Base-by-base conservation (phyloP, 2,797 vertebrate species). In the Amblyraja radiata region DNA sequence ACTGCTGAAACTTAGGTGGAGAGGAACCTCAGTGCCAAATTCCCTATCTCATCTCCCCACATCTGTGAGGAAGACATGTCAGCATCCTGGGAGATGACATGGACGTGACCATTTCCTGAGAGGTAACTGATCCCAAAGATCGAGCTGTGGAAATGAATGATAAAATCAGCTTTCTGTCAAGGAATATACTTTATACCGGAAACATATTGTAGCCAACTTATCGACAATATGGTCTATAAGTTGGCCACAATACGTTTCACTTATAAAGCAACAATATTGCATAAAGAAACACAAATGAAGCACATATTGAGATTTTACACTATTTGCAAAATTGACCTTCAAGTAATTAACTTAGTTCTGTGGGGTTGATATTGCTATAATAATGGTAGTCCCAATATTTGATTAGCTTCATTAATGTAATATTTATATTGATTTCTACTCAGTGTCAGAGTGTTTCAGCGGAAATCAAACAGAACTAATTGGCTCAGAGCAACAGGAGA, bases 401-500 rank as follows among this genome's bases (percentile, higher is more conserved):
- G 25, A 84, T 63, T n/a, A n/a, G 5, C 54, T 32, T 86, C 18
- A n/a, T 28, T 86, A 58, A 65, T 86, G 58, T 63, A 65, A 32
- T 88, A 65, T 88, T 88, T 65, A 88, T 88, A 88, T 18, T 65
- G 18, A 88, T 88, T 88, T 32, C 46, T 46, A 46, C 46, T 46
- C 9, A n/a, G 54, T 86, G 11, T 84, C 58, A 32, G 61, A 88
- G 61, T 65, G 83, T 28, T 61, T 88, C 6, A 21, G 14, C 61
- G 63, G 14, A 88, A 88, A 88, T 18, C 61, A 88, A 88, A 88
- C 84, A 88, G 32, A 65, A 32, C 14, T 32, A 88, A 65, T 88
- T 65, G 84, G 61, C 84, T 88, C 84, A 88, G 28, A 6, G n/a
- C 16, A 7, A 65, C 84, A 65, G 61, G 61, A 32, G 61, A 32